Evolutionary conservation across 2,113 vertebrate genomes (phyloP).

Genomic region (Podocnemis expansa): DNA sequence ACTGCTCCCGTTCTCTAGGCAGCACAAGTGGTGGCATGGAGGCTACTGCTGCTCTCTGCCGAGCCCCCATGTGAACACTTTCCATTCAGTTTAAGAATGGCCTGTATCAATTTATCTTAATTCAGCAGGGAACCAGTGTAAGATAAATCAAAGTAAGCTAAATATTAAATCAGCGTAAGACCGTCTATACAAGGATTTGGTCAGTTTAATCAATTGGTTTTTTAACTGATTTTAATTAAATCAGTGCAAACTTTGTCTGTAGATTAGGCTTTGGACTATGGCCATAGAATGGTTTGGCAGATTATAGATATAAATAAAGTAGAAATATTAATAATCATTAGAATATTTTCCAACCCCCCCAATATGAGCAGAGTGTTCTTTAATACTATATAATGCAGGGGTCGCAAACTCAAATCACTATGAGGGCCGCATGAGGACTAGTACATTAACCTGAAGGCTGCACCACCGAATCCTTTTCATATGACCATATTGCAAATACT

Average conservation of each 20-base stretch:
- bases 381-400: background rate
- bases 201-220: background rate
- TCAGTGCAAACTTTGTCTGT: background rate
- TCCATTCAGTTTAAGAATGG: background rate
- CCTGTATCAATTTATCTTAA: background rate
- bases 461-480: no score
- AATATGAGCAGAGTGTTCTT: background rate
- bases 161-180: background rate
- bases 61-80: background rate
- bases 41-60: background rate
- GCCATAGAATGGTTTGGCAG: accelerated
- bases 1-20: background rate
- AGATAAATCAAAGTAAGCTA: background rate
- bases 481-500: no score
- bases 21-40: no score
- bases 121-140: background rate
- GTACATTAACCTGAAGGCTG: no score
- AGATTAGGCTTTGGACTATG: background rate
- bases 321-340: background rate
- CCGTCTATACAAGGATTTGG: background rate
- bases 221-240: background rate
- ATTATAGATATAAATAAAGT: background rate
- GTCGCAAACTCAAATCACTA: no score
- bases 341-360: background rate
- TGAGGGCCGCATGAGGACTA: no score